Conservation (phyloP, 2,113 vertebrate genomes). For the Lichenostomus cassidix region DNA sequence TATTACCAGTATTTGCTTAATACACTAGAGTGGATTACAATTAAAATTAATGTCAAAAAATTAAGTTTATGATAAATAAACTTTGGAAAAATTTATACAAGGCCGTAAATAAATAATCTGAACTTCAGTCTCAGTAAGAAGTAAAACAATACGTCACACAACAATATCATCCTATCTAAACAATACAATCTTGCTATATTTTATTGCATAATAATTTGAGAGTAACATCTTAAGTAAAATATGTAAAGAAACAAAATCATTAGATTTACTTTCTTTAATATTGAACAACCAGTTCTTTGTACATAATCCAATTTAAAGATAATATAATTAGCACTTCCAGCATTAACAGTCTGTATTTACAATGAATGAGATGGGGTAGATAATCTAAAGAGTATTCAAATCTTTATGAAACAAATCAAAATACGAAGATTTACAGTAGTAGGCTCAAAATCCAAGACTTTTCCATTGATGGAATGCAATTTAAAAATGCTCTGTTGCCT, state of each 20-base stretch:
- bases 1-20: not conserved
- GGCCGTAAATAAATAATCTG: constrained; percentile 77
- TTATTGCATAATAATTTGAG: constrained; percentile 68
- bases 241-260: constrained; percentile 68
- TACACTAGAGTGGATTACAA: not conserved
- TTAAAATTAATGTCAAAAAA: constrained; percentile 63
- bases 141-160: constrained; percentile 55
- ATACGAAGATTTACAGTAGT: constrained; percentile 60
- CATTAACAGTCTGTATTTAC: constrained; percentile 77
- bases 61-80: constrained; percentile 71
- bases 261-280: constrained; percentile 80
- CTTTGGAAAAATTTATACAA: constrained; percentile 66
- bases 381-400: constrained; percentile 67
- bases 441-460: constrained; percentile 68
- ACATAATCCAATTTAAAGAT: constrained; percentile 81
- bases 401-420: constrained; percentile 69
- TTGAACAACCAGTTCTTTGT: constrained; percentile 76
- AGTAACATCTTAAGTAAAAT: constrained; percentile 64
- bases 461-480: constrained; percentile 56
- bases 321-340: constrained; percentile 78
- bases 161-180: constrained; percentile 54
- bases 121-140: constrained; percentile 66
- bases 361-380: constrained; percentile 30
- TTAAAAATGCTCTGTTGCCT: constrained; percentile 62
- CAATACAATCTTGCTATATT: constrained; percentile 59